A percentile compares a stretch with the other conserved stretches of the same genome.
Conservation (phyloP, 2,797 vertebrate species). For the Octomys mimax region DNA sequence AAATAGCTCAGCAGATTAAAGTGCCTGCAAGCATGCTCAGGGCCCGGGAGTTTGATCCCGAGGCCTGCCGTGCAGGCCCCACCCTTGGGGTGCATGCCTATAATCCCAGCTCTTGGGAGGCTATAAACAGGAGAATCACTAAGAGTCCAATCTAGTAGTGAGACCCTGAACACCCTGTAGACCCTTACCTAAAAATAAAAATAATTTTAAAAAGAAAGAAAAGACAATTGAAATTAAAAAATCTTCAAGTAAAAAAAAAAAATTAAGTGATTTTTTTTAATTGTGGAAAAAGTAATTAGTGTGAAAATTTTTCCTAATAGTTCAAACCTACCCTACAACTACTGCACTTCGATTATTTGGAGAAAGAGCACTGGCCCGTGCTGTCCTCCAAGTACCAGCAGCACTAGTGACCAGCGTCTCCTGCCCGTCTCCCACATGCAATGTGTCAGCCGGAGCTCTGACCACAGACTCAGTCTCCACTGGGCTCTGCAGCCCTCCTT, state of each 20-base stretch:
- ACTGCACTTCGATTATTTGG: conserved; percentile 78
- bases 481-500: conserved; percentile 78
- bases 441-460: conserved; percentile 84
- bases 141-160: no score
- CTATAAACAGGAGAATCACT: no score
- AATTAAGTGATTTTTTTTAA: conserved; percentile 74
- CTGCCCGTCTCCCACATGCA: conserved; percentile 71
- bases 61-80: conserved; percentile 60
- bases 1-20: no score
- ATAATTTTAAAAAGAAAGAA: conserved; percentile 6
- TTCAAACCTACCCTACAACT: conserved; percentile 74
- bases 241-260: conserved; percentile 85
- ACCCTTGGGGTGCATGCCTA: no score
- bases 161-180: no score
- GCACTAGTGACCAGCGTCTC: not conserved
- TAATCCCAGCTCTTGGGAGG: no score
- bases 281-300: conserved; percentile 83
- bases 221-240: conserved; percentile 84
- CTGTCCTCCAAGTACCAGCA: conserved; percentile 27
- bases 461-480: conserved; percentile 93
- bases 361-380: conserved; percentile 53
- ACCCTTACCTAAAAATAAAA: no score
- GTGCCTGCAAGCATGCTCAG: no score
- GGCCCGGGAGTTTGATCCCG: no score
- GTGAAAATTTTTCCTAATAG: conserved; percentile 63